Base-by-base conservation (phyloP, 2,888 invertebrate genomes). In the Minunthozetes semirufus region DNA sequence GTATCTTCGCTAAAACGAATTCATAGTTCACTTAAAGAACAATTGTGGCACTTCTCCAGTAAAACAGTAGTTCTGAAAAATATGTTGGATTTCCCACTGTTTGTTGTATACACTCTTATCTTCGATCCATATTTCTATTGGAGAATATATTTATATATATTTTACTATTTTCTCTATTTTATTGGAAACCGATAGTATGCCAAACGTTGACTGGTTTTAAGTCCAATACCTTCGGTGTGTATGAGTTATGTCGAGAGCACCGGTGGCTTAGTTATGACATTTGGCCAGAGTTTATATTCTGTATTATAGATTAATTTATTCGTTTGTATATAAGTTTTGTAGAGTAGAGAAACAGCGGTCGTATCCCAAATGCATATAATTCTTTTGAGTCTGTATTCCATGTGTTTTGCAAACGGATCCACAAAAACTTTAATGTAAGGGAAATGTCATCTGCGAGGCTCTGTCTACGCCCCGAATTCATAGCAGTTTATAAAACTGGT, bases 11-110 rank as follows among this genome's bases (percentile, higher is more conserved):
- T 46, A 70, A 66, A 66, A 66, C 66, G 42, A 38, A 66, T 66
- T 19, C 19, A 59, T 42, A 66, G 42, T 46, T 70, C 70, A 70
- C 70, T 70, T 38, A 46, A 70, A 46, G 5, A 17, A 66, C 38
- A 46, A 46, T 42, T 66, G 38, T 66, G 33, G 38, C 33, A 66
- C 33, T 66, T 11, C 42, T 33, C 15, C 15, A 33, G 33, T 22
- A 38, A 19, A n/a, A 19, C 70, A 70, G 70, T 19, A 70, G 70
- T 48, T 8, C 38, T 46, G 33, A 46, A 70, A 70, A 70, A 70
- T 70, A 70, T 70, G 70, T 70, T 70, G 9, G 11, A 27, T 70
- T 70, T 70, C 70, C 70, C 70, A 70, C 70, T 70, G 70, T 70
- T 70, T 70, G 46, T 70, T 70, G 42, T 70, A 46, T 70, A 19